Percentiles rank a stretch among this genome's conserved stretches.
Evolutionary conservation across 2,888 invertebrate species (phyloP).

Genomic region (Chrysodeixis includens): DNA sequence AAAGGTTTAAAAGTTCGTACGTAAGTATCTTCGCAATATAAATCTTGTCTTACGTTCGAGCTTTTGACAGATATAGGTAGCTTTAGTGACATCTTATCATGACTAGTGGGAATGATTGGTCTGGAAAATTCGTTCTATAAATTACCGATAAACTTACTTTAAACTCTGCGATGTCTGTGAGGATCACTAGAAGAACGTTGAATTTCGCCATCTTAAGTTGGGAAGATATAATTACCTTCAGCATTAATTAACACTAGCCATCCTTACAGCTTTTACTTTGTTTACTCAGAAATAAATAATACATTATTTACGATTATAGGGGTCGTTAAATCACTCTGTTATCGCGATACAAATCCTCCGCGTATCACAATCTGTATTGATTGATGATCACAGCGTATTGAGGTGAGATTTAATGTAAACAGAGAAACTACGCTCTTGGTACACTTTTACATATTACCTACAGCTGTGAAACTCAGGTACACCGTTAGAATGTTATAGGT

Average conservation of each 20-base stretch:
- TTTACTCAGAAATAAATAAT: background rate
- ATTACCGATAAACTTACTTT: too few species aligned
- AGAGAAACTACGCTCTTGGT: background rate
- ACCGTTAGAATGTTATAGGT: background rate
- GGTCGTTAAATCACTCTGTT: background rate
- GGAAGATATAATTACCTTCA: too few species aligned
- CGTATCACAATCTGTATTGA: slow-evolving; percentile 4
- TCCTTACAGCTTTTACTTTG: background rate
- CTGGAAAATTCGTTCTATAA: too few species aligned
- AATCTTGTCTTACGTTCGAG: background rate
- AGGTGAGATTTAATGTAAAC: background rate
- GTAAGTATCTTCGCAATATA: background rate
- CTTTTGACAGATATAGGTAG: background rate
- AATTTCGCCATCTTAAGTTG: too few species aligned
- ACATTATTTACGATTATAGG: background rate
- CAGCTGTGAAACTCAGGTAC: background rate
- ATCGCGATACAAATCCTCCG: background rate
- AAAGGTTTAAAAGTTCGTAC: background rate
- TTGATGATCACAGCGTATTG: background rate
- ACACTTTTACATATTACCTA: background rate
- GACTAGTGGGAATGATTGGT: too few species aligned
- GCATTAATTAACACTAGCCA: too few species aligned
- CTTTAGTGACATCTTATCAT: background rate
- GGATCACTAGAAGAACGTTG: too few species aligned
- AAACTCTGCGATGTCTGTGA: too few species aligned